Conservation (phyloP, 2,113 vertebrate genomes). For the Pteruthius melanotis region DNA sequence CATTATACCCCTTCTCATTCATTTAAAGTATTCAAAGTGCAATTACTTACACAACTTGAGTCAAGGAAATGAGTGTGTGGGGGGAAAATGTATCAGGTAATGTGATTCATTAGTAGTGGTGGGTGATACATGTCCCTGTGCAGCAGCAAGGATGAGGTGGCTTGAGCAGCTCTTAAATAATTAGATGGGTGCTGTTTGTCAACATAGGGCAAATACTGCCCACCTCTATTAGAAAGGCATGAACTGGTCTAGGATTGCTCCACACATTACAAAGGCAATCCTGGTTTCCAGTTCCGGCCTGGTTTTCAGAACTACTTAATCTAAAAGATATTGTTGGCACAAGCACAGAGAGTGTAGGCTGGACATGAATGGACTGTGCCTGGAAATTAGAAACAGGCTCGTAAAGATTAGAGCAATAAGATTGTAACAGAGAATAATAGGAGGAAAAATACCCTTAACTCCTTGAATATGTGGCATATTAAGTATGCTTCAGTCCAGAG, state of each 20-base stretch:
- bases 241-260: not conserved
- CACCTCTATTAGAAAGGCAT: not conserved
- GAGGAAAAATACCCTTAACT: constrained; percentile 2
- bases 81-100: constrained; percentile 10
- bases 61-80: constrained; percentile 26
- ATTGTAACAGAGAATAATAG: not conserved
- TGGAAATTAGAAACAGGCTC: not conserved
- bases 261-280: not conserved
- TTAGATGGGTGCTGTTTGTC: not conserved
- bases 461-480: not conserved
- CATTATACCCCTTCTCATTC: constrained; percentile 32
- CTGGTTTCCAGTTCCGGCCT: not conserved
- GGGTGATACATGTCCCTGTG: not conserved
- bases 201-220: not conserved
- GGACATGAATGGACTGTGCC: not conserved
- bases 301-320: not conserved
- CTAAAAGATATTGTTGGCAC: not conserved
- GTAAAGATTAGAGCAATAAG: not conserved
- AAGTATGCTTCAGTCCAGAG: not conserved
- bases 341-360: not conserved
- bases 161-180: not conserved
- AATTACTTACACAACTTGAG: constrained; percentile 31
- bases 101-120: constrained; percentile 38
- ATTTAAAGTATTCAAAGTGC: constrained; percentile 10
- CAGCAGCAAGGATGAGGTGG: not conserved